Conservation (phyloP, 2,888 invertebrate genomes). For the Hymenopus coronatus region DNA sequence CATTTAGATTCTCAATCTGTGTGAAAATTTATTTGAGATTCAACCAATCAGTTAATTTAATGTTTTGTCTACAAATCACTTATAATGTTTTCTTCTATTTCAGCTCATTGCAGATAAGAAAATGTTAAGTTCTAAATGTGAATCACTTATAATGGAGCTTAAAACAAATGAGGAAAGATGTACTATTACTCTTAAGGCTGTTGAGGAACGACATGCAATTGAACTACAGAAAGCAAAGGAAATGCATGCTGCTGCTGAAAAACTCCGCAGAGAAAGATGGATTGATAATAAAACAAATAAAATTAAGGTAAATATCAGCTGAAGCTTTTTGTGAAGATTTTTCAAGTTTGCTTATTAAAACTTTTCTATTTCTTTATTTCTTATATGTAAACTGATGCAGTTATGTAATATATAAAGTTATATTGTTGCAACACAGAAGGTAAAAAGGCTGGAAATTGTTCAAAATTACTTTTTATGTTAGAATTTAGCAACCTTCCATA, state of each 20-base stretch:
- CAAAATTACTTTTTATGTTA: no score
- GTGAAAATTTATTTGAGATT: neutral
- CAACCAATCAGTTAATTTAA: neutral
- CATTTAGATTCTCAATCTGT: no score
- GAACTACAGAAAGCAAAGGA: slow-evolving; percentile 74
- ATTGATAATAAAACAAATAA: slow-evolving; percentile 80
- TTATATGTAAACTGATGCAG: no score
- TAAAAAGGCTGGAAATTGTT: no score
- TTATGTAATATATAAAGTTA: no score
- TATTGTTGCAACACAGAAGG: no score
- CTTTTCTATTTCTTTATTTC: no score
- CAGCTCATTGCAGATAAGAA: slow-evolving; percentile 77
- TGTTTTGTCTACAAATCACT: neutral
- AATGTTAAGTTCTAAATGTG: slow-evolving; percentile 69
- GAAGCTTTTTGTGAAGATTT: no score
- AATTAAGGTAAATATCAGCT: slow-evolving; percentile 61
- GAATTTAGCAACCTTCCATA: no score
- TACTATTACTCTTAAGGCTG: slow-evolving; percentile 62
- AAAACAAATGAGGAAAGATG: slow-evolving; percentile 65
- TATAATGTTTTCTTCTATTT: slow-evolving; percentile 22
- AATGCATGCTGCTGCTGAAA: slow-evolving; percentile 74
- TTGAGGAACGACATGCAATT: slow-evolving; percentile 71
- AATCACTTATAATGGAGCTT: slow-evolving; percentile 62
- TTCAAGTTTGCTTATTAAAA: no score
- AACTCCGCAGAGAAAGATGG: slow-evolving; percentile 72